These are phyloP conservation scores for Microcebus murinus DNA, from an alignment of 2,113 vertebrate species.

Conservation along the genomic window DNA sequence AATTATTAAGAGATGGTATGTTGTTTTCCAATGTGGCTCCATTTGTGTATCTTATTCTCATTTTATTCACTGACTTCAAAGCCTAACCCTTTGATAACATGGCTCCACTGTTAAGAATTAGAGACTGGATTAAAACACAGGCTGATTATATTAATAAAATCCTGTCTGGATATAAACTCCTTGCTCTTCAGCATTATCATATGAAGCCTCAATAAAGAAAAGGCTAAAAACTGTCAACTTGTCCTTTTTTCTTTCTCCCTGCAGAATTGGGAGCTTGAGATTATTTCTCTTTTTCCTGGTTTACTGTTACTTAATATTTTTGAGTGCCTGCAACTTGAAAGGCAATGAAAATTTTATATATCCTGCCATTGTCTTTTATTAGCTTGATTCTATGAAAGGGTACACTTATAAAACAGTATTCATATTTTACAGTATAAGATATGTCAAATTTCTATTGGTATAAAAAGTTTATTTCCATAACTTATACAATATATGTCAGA, in stretches of 20 bases:
- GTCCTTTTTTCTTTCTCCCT: not conserved
- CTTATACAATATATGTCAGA: conserved; percentile 24
- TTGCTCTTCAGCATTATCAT: not conserved
- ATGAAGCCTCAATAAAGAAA: not conserved
- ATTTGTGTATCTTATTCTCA: not conserved
- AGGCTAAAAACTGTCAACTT: not conserved
- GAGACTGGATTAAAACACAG: not conserved
- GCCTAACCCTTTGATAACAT: not conserved
- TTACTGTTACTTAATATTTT: conserved; percentile 38
- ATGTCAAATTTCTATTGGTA: conserved; percentile 42
- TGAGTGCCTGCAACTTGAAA: conserved; percentile 15
- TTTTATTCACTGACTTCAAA: not conserved
- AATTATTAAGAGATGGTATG: not conserved
- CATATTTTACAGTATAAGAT: conserved; percentile 22
- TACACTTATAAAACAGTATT: conserved; percentile 43
- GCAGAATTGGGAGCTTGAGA: not conserved
- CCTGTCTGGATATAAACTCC: not conserved
- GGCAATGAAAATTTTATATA: conserved; percentile 8
- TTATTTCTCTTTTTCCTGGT: not conserved
- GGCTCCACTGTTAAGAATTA: not conserved
- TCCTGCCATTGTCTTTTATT: conserved; percentile 35
- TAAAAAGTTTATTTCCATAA: conserved; percentile 45
- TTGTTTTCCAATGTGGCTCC: not conserved
- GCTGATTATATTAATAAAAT: not conserved
- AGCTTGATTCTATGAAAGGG: conserved; percentile 7